These are phyloP conservation scores for Venturia canescens DNA, from an alignment of 1,140 invertebrate species.

Conservation along the genomic window DNA sequence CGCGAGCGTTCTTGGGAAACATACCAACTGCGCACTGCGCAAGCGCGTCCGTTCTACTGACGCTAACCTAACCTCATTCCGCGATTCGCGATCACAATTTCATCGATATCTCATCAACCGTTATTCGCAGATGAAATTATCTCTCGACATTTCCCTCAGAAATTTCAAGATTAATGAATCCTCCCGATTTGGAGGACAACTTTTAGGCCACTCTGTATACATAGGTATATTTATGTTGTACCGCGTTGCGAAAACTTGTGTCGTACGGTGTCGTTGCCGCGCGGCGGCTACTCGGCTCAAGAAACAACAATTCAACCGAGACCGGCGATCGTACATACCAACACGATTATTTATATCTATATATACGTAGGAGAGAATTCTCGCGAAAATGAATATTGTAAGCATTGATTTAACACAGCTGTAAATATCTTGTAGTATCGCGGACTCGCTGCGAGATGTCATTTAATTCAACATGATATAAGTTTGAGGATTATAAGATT, in stretches of 20 bases:
- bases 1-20: too few species aligned
- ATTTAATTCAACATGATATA: constrained; percentile 23
- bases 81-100: too few species aligned
- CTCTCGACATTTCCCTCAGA: too few species aligned
- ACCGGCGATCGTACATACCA: not conserved
- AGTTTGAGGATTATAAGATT: constrained; percentile 30
- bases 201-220: too few species aligned
- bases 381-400: constrained; percentile 6
- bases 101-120: too few species aligned
- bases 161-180: too few species aligned
- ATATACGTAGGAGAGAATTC: not conserved
- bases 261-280: not conserved
- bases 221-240: too few species aligned
- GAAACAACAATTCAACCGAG: not conserved
- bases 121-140: too few species aligned
- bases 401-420: constrained; percentile 27
- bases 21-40: too few species aligned
- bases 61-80: too few species aligned
- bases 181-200: too few species aligned
- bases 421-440: constrained; percentile 19
- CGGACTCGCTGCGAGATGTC: not conserved
- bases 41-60: too few species aligned
- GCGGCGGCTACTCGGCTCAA: not conserved
- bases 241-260: not conserved
- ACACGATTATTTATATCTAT: constrained; percentile 4